These are phyloP conservation scores for Cataglyphis livida DNA, from an alignment of 2,888 invertebrate species.

Conservation along the genomic window DNA sequence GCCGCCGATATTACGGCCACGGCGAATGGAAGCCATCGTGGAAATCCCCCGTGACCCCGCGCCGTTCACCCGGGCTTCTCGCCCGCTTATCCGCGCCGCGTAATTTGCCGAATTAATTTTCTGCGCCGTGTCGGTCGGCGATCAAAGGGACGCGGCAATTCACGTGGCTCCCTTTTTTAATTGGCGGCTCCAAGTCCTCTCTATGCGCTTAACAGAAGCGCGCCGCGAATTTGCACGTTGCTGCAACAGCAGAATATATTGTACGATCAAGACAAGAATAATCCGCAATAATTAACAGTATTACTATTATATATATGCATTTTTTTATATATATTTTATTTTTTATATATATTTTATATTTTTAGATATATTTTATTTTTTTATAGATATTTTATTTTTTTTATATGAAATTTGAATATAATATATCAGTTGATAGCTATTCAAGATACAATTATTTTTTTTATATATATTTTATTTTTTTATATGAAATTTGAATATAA, in stretches of 20 bases:
- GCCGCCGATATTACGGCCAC: constrained; percentile 43
- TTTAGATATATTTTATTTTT: neutral
- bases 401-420: neutral
- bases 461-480: neutral
- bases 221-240: constrained; percentile 26
- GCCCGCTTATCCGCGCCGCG: constrained; percentile 68
- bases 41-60: constrained; percentile 54
- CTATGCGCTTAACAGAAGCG: constrained; percentile 29
- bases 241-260: neutral
- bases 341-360: no score
- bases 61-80: constrained; percentile 8
- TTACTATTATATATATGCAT: neutral
- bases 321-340: no score
- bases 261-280: constrained; percentile 1
- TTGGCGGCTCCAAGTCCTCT: constrained; percentile 30
- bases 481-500: neutral
- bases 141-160: constrained; percentile 63
- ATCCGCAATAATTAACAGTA: constrained; percentile 20
- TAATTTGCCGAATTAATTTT: constrained; percentile 76
- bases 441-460: neutral
- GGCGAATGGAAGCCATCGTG: constrained; percentile 40
- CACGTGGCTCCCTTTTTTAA: constrained; percentile 46
- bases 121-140: constrained; percentile 60
- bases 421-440: neutral
- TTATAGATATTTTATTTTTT: neutral